phyloP scores from a whole-genome alignment of 2,797 vertebrate genomes.

The Dicrostonyx torquatus region DNA sequence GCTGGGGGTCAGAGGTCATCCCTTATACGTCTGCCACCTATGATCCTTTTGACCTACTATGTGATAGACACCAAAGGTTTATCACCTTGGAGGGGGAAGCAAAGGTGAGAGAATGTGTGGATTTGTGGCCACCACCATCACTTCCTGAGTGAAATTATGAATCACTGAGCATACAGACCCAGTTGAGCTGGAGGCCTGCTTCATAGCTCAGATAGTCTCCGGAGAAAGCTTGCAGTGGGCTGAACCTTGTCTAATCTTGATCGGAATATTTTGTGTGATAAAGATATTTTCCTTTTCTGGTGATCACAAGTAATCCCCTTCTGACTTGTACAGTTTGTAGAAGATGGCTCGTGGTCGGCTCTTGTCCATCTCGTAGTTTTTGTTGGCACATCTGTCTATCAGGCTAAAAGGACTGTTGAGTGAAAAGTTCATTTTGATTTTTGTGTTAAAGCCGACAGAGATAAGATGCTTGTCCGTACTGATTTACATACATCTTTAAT shows the following conservation, averaged over 20 bases:
- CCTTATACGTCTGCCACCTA: neutral
- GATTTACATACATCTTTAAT: slow-evolving; percentile 7
- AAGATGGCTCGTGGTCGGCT: neutral
- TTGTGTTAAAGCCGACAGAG: slow-evolving; percentile 5
- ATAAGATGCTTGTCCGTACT: neutral
- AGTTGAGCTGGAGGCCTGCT: neutral
- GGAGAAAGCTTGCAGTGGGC: neutral
- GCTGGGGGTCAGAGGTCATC: neutral
- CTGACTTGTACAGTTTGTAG: slow-evolving; percentile 25
- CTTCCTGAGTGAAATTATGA: neutral
- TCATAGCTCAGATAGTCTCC: neutral
- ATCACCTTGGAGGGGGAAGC: neutral
- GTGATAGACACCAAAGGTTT: neutral
- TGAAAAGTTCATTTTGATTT: slow-evolving; percentile 12
- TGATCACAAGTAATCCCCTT: neutral
- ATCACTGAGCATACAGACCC: neutral
- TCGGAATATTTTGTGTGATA: neutral
- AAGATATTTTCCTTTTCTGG: neutral
- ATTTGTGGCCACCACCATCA: slow-evolving; percentile 1
- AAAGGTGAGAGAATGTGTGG: neutral
- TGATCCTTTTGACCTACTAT: neutral
- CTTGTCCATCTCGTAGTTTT: slow-evolving; percentile 32
- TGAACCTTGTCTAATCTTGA: neutral
- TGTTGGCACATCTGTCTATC: neutral
- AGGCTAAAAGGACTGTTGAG: slow-evolving; percentile 11